phyloP scores from a whole-genome alignment of 2,113 vertebrate genomes.

The Copsychus sechellarum region DNA sequence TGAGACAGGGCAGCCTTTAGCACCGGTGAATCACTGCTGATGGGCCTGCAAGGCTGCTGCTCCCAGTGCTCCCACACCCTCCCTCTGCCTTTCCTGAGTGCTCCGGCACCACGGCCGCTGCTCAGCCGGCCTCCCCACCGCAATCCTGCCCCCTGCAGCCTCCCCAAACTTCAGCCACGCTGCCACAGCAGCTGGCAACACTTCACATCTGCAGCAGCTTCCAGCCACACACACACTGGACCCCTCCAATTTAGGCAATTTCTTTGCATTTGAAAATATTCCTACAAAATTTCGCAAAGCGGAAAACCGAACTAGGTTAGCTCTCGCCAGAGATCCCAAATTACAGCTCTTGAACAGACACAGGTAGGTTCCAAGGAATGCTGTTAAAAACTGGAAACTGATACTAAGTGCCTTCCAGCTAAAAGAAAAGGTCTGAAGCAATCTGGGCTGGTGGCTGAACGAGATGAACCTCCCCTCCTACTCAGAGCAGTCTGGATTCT shows the following conservation, averaged over 20 bases:
- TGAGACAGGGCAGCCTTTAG: background rate
- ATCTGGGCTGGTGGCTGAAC: background rate
- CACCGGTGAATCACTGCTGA: background rate
- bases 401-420: background rate
- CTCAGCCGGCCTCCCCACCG: fast-evolving
- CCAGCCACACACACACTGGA: too few relatives aligned
- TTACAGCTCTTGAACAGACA: fast-evolving
- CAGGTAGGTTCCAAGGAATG: background rate
- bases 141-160: too few relatives aligned
- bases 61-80: background rate
- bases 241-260: fast-evolving
- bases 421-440: background rate
- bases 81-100: background rate
- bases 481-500: background rate
- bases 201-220: background rate
- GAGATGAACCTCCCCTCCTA: background rate
- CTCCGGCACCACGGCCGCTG: background rate
- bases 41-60: background rate
- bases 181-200: background rate
- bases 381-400: background rate
- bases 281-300: fast-evolving
- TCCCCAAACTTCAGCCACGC: background rate
- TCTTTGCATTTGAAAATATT: background rate
- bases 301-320: background rate
- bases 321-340: background rate